Evolutionary conservation across 1,140 invertebrate species (phyloP), one percentile per base, ranked within the genome.

Genomic region (Homarus americanus): DNA sequence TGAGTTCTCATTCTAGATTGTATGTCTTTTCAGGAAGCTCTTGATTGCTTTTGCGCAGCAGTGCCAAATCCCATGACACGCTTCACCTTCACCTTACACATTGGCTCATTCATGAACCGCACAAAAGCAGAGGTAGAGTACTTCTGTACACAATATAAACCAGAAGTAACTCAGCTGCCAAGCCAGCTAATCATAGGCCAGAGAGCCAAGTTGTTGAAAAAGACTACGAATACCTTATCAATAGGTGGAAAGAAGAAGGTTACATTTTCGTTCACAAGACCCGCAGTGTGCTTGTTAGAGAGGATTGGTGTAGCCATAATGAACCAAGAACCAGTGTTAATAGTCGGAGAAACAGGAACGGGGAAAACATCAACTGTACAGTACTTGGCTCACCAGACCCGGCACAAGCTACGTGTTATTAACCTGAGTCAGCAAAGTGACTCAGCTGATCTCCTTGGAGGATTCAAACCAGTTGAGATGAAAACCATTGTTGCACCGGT

Each of bases 361-460:
- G 99, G 99, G 17, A 99, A 99, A 95, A 99, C 99, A 0, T 98
- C 98, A n/a, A 96, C 97, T 0, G 96, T 99, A 44, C 99, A 99
- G 94, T 98, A 97, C 94, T 94, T 99, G 32, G 98, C 99, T 0
- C 95, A 96, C 92, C 96, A 97, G 91, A 96, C 97, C 0, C 96
- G 97, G 20, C 96, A 98, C 20, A 91, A 97, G 93, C 95, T 99
- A 20, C 95, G 97, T 66, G 98, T 99, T 0, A 97, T 99, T n/a
- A 99, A 99, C 94, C 98, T 99, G 97, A 99, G 99, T 94, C 99
- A 99, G 94, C 99, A 99, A 94, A 99, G 98, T 93, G 99, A 99
- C 94, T 98, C 97, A 78, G 96, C 97, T 2, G 99, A 99, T 95
- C 95, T 99, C 17, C 95, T 99, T 1, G 99, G 99, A 93, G 99